These are phyloP conservation scores for Drosophila yakuba DNA, from an alignment of 1,140 invertebrate species.

Conservation along the genomic window DNA sequence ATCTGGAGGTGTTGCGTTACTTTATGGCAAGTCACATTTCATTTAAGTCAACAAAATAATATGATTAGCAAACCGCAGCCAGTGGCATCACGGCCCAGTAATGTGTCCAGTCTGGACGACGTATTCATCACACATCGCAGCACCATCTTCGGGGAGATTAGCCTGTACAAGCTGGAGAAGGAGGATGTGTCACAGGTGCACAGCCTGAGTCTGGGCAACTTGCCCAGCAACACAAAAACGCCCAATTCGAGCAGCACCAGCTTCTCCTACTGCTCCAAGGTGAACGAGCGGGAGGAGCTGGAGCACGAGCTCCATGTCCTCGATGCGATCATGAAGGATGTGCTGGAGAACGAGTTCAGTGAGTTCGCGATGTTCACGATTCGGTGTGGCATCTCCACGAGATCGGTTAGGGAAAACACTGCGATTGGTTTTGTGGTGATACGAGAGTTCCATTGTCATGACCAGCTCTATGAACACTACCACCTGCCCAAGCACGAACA, in stretches of 20 bases:
- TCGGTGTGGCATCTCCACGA: conserved; percentile 65
- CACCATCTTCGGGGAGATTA: conserved; percentile 63
- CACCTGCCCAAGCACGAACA: conserved; percentile 37
- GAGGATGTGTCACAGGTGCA: conserved; percentile 24
- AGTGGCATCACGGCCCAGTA: conserved; percentile 41
- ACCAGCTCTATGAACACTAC: conserved; percentile 43
- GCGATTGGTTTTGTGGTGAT: conserved; percentile 67
- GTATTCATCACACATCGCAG: conserved; percentile 68
- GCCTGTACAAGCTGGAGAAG: conserved; percentile 44
- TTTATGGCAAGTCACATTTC: conserved; percentile 48
- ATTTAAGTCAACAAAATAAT: not conserved
- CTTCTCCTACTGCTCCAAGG: conserved; percentile 33
- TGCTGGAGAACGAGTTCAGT: conserved; percentile 47
- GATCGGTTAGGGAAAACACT: conserved; percentile 47
- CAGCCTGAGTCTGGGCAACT: not conserved
- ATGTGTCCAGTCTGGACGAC: conserved; percentile 14
- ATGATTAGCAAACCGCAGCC: conserved; percentile 15
- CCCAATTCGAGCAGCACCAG: not conserved
- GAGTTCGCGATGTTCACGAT: conserved; percentile 68
- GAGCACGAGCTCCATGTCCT: conserved; percentile 39
- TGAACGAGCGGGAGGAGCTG: conserved; percentile 16
- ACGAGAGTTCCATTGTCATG: conserved; percentile 31
- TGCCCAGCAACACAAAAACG: rapidly evolving
- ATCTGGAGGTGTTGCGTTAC: conserved; percentile 56
- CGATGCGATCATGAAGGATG: conserved; percentile 53